These are phyloP conservation scores for Lasiurus cinereus DNA, from an alignment of 2,113 vertebrate species.

Conservation along the genomic window DNA sequence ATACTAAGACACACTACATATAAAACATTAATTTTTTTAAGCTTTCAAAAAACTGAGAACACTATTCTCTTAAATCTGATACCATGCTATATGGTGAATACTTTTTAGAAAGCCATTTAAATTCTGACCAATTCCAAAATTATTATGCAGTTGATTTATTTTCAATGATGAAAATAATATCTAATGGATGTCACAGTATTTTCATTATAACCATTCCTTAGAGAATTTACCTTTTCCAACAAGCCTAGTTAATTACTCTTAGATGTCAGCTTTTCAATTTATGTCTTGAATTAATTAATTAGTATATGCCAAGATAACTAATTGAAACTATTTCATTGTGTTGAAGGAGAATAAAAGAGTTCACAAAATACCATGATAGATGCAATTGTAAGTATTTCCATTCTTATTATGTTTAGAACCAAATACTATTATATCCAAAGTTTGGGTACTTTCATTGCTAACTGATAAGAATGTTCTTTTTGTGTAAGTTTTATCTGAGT, in stretches of 20 bases:
- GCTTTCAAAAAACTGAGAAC: neutral
- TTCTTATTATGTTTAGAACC: neutral
- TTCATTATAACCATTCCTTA: neutral
- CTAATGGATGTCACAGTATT: neutral
- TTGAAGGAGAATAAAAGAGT: neutral
- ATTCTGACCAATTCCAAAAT: neutral
- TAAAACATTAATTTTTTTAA: neutral
- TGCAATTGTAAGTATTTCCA: neutral
- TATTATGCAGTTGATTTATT: neutral
- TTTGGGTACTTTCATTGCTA: neutral
- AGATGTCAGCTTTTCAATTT: conserved; percentile 19
- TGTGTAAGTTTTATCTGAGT: neutral
- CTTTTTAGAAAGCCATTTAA: neutral
- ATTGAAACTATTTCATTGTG: neutral
- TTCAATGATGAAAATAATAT: neutral
- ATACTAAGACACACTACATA: neutral
- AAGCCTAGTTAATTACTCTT: conserved; percentile 28
- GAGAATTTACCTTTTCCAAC: conserved; percentile 13
- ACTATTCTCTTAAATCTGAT: neutral
- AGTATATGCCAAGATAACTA: conserved; percentile 3
- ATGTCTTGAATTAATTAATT: conserved; percentile 59
- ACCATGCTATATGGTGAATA: neutral
- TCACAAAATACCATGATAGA: conserved; percentile 6
- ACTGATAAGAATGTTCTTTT: neutral
- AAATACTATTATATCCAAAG: neutral